Conservation (phyloP, 2,113 vertebrate genomes). For the Lepidothrix coronata region DNA sequence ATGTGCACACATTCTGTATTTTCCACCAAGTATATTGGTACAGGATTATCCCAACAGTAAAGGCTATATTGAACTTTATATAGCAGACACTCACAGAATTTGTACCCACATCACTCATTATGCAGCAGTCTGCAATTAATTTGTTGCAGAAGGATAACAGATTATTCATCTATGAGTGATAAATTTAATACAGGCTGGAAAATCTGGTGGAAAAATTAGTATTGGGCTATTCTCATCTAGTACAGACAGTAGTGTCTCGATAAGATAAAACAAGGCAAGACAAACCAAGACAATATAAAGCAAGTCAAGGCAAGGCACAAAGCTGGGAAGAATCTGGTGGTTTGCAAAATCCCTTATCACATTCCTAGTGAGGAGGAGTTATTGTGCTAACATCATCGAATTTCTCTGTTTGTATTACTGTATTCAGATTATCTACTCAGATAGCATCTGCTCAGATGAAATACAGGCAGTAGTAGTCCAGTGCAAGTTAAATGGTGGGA, state of each 20-base stretch:
- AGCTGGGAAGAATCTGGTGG: neutral
- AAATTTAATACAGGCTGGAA: slow-evolving; percentile 33
- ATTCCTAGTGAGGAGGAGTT: neutral
- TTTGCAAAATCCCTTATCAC: neutral
- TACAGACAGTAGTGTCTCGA: neutral
- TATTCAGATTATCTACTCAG: neutral
- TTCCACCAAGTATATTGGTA: slow-evolving; percentile 9
- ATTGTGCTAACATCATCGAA: neutral
- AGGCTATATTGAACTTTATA: slow-evolving; percentile 27
- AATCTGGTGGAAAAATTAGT: slow-evolving; percentile 23
- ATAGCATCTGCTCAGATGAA: neutral
- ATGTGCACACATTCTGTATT: neutral
- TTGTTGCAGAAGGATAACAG: slow-evolving; percentile 49
- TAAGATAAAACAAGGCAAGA: neutral
- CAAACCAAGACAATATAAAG: neutral
- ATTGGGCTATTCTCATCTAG: neutral
- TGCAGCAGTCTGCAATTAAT: slow-evolving; percentile 53
- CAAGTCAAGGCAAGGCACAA: neutral
- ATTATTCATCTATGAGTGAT: slow-evolving; percentile 31
- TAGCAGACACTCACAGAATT: slow-evolving; percentile 18
- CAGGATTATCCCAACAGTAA: neutral
- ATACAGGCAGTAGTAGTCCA: neutral
- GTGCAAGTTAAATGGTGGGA: neutral
- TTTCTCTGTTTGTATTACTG: neutral
- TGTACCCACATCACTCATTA: slow-evolving; percentile 63